Evolutionary conservation across 1,140 invertebrate species (phyloP).

Genomic region (Drosophila seguyi): DNA sequence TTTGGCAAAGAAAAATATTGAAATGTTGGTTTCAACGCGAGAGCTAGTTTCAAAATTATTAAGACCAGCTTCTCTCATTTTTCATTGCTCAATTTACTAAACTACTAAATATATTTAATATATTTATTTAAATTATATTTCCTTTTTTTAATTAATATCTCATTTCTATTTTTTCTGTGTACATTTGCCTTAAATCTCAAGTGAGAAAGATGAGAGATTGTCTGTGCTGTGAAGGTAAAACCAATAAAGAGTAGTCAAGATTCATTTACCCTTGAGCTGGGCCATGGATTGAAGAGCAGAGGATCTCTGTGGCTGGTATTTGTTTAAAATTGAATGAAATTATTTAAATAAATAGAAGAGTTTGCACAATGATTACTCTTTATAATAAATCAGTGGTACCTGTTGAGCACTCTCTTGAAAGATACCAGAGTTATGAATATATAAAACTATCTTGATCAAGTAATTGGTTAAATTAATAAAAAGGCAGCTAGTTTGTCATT

Average conservation of each 20-base stretch:
- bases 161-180: conserved; percentile 1
- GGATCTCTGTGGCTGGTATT: conserved; percentile 3
- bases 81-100: no score
- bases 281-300: conserved; percentile 21
- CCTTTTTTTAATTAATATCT: neutral
- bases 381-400: neutral
- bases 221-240: conserved; percentile 33
- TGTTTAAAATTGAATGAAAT: neutral
- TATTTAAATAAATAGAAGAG: neutral
- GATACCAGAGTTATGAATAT: no score
- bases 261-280: conserved; percentile 33
- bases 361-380: no score
- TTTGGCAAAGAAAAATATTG: neutral
- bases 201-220: conserved; percentile 8
- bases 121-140: neutral
- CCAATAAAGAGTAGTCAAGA: conserved; percentile 28
- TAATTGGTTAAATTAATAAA: no score
- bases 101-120: no score
- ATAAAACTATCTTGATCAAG: no score
- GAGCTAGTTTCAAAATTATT: neutral
- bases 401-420: no score
- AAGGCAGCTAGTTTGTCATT: neutral
- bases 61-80: neutral
- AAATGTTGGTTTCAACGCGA: neutral
- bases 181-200: conserved; percentile 3